Evolutionary conservation across 2,888 invertebrate species (phyloP).

Genomic region (Limnephilus lunatus): DNA sequence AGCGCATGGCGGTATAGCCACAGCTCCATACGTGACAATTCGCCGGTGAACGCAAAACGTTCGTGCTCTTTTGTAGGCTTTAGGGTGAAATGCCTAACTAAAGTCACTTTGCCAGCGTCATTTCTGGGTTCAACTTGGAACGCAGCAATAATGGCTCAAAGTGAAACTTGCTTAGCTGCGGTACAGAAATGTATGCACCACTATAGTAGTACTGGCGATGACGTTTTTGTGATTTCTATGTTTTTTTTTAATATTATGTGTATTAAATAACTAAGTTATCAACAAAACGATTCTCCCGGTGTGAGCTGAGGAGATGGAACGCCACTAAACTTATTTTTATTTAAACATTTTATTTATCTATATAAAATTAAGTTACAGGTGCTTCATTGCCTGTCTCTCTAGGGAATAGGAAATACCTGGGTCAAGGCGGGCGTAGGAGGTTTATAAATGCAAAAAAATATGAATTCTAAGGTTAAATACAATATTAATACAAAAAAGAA

Average conservation of each 20-base stretch:
- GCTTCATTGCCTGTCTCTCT: no score
- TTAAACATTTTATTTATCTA: no score
- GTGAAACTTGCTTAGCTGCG: neutral
- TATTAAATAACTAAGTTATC: neutral
- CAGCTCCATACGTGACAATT: conserved; percentile 15
- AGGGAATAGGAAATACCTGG: no score
- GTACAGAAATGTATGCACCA: neutral
- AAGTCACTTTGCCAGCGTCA: conserved; percentile 4
- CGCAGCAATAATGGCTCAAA: neutral
- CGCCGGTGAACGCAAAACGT: neutral
- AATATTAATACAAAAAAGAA: no score
- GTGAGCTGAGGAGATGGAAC: neutral
- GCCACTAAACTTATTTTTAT: neutral
- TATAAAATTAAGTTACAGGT: no score
- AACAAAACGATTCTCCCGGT: neutral
- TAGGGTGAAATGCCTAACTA: conserved; percentile 6
- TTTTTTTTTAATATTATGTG: no score
- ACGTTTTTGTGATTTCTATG: neutral
- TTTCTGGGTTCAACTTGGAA: neutral
- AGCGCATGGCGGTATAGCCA: neutral
- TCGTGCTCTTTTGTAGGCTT: conserved; percentile 18
- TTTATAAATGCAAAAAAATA: no score
- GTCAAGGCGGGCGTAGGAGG: no score
- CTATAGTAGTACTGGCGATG: neutral
- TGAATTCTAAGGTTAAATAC: no score